A percentile compares a stretch with the other conserved stretches of the same genome.
phyloP scores from a whole-genome alignment of 2,888 invertebrate genomes.

The Philopedon plagiatum region DNA sequence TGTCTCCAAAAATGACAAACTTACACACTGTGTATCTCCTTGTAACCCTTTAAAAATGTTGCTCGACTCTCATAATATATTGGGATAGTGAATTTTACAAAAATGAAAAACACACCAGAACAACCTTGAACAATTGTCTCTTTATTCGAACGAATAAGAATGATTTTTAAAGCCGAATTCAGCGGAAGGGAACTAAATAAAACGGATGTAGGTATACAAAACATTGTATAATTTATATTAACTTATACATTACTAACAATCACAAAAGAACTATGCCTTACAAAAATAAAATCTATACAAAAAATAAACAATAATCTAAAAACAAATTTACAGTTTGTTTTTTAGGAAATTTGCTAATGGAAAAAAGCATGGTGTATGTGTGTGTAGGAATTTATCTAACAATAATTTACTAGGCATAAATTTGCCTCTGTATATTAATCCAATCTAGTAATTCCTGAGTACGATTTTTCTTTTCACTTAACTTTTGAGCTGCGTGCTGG shows the following conservation, averaged over 20 bases:
- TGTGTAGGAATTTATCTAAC: background rate
- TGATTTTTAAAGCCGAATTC: too few species aligned
- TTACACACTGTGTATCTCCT: too few species aligned
- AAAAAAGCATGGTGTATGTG: background rate
- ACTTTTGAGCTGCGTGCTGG: constrained; percentile 72
- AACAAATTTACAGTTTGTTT: background rate
- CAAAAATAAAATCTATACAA: background rate
- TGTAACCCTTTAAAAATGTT: too few species aligned
- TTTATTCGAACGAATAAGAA: too few species aligned
- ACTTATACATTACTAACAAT: background rate
- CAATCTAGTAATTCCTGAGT: constrained; percentile 69
- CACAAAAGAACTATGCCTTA: background rate
- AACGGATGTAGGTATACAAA: too few species aligned
- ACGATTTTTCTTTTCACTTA: constrained; percentile 66
- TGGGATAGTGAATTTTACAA: too few species aligned
- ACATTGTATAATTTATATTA: too few species aligned
- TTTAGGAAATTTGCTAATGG: background rate
- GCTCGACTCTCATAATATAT: too few species aligned
- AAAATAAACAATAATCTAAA: background rate
- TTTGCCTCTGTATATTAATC: constrained; percentile 66
- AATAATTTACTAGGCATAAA: constrained; percentile 50
- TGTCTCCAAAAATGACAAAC: too few species aligned
- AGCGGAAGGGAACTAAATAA: too few species aligned
- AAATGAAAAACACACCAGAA: too few species aligned
- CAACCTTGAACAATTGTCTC: too few species aligned